Conservation (phyloP, 2,888 invertebrate species). For the Crematogaster levior region DNA sequence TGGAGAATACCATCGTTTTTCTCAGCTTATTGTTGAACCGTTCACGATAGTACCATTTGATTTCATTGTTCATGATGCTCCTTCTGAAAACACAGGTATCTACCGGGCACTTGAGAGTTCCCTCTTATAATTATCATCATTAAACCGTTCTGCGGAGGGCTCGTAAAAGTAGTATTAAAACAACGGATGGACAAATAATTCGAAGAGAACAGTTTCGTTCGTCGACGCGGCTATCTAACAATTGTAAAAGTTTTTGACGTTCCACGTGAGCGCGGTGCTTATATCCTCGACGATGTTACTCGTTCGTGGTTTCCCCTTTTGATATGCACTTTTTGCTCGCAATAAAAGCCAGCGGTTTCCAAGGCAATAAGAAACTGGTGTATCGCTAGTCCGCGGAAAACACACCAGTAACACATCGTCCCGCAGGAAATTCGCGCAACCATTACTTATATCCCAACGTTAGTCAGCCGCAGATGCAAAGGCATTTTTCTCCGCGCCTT, state of each 20-base stretch:
- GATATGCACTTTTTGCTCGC: constrained; percentile 45
- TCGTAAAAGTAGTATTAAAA: constrained; percentile 26
- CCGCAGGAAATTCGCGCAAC: constrained; percentile 71
- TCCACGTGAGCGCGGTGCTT: constrained; percentile 1
- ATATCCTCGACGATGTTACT: constrained; percentile 25
- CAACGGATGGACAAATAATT: constrained; percentile 48
- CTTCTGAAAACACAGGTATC: constrained; percentile 22
- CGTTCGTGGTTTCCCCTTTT: constrained; percentile 26
- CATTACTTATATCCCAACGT: constrained; percentile 72
- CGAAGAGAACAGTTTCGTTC: constrained; percentile 9
- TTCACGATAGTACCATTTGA: constrained; percentile 35
- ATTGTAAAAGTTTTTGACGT: constrained; percentile 31
- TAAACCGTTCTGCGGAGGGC: constrained; percentile 37
- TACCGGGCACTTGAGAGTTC: constrained; percentile 23
- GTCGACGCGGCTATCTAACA: constrained; percentile 18
- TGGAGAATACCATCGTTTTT: constrained; percentile 13
- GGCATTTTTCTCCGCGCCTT: constrained; percentile 72
- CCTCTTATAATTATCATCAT: constrained; percentile 57
- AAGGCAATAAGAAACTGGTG: constrained; percentile 55
- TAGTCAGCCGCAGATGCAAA: constrained; percentile 75
- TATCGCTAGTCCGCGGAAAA: constrained; percentile 54
- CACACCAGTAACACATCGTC: constrained; percentile 66
- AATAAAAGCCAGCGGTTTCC: constrained; percentile 51
- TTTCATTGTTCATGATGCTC: constrained; percentile 38
- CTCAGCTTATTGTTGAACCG: constrained; percentile 13